Evolutionary conservation across 2,113 vertebrate species (phyloP).

Genomic region (Ursus arctos): DNA sequence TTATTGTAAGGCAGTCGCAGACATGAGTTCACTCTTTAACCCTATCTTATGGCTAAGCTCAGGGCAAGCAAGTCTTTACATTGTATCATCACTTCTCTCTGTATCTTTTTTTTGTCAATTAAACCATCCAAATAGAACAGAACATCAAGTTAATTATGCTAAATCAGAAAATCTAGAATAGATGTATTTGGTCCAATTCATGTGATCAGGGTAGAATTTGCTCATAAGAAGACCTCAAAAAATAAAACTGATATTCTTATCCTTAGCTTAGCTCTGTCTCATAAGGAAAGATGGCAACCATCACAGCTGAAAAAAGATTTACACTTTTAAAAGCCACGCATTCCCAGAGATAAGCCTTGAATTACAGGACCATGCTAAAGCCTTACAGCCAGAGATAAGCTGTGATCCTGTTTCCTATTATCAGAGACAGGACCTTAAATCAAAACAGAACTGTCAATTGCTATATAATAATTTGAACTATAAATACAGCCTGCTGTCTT

Average conservation of each 20-base stretch:
- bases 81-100: background rate
- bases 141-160: background rate
- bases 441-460: conserved; percentile 34
- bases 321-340: conserved; percentile 63
- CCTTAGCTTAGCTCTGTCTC: conserved; percentile 21
- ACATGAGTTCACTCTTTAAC: background rate
- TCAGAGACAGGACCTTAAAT: conserved; percentile 58
- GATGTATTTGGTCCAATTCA: background rate
- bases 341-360: conserved; percentile 73
- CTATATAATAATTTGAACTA: conserved; percentile 47
- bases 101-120: background rate
- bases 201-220: background rate
- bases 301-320: conserved; percentile 64
- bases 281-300: background rate
- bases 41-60: background rate
- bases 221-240: conserved; percentile 38
- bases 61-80: background rate
- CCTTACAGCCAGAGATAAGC: conserved; percentile 58
- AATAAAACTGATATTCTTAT: conserved; percentile 39
- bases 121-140: background rate
- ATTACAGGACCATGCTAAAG: conserved; percentile 52
- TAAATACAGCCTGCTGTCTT: conserved; percentile 34
- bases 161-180: conserved; percentile 15
- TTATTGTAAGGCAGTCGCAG: background rate
- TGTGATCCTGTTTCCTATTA: conserved; percentile 60